These are phyloP conservation scores for Subacronicta megacephala DNA, from an alignment of 2,888 invertebrate genomes.

Conservation along the genomic window DNA sequence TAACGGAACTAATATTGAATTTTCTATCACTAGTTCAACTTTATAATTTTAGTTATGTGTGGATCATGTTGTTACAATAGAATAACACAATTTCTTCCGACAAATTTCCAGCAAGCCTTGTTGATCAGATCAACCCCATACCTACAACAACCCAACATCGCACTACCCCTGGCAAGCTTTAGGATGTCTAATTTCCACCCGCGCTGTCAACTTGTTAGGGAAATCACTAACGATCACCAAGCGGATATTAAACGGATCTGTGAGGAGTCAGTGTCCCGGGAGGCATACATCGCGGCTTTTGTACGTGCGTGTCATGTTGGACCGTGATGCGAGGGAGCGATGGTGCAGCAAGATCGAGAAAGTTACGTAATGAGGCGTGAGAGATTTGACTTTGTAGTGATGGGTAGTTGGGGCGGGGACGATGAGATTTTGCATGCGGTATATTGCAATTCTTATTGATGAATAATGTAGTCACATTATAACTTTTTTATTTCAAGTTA, in stretches of 20 bases:
- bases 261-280: slow-evolving; percentile 31
- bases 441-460: neutral
- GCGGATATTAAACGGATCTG: slow-evolving; percentile 65
- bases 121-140: slow-evolving; percentile 1
- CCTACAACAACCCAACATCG: neutral
- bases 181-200: slow-evolving; percentile 64
- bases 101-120: neutral
- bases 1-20: too few species aligned
- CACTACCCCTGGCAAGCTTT: slow-evolving; percentile 19
- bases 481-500: too few species aligned
- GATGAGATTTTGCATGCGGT: slow-evolving; percentile 19
- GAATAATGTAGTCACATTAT: too few species aligned
- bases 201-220: slow-evolving; percentile 58
- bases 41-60: too few species aligned
- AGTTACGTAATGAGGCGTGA: slow-evolving; percentile 32
- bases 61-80: too few species aligned
- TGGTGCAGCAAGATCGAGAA: slow-evolving; percentile 38
- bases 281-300: slow-evolving; percentile 48
- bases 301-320: slow-evolving; percentile 45
- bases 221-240: slow-evolving; percentile 62
- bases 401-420: slow-evolving; percentile 6
- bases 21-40: too few species aligned
- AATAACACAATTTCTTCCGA: too few species aligned
- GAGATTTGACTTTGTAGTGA: slow-evolving; percentile 3
- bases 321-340: slow-evolving; percentile 29